Evolutionary conservation across 2,113 vertebrate genomes (phyloP).

Genomic region (Cariama cristata): DNA sequence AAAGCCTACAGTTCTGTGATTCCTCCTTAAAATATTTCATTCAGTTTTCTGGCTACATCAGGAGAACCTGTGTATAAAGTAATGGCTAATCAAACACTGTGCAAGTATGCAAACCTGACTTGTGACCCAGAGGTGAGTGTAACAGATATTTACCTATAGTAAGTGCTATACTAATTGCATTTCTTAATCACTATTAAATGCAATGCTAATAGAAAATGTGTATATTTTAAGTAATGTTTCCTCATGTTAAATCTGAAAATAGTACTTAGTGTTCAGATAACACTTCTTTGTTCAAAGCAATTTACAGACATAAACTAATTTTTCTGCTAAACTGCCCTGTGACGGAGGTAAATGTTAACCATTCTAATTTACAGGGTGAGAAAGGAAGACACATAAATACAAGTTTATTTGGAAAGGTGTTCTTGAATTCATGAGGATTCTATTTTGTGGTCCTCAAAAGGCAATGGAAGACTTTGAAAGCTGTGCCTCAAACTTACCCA

Average conservation of each 20-base stretch:
- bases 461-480: neutral
- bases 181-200: neutral
- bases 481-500: neutral
- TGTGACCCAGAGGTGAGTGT: slow-evolving; percentile 88
- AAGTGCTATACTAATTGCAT: neutral
- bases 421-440: neutral
- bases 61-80: slow-evolving; percentile 92
- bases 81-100: slow-evolving; percentile 80
- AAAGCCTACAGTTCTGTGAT: neutral
- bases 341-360: neutral
- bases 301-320: neutral
- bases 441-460: neutral
- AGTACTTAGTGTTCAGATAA: neutral
- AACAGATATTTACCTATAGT: neutral
- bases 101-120: slow-evolving; percentile 87
- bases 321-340: neutral
- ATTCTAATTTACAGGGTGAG: neutral
- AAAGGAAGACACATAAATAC: neutral
- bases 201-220: neutral
- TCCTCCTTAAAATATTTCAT: slow-evolving; percentile 73
- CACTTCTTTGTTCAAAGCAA: neutral
- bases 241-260: neutral
- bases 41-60: slow-evolving; percentile 92
- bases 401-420: neutral
- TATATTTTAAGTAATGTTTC: neutral